Evolutionary conservation across 2,113 vertebrate species (phyloP).

Genomic region (Coregonus clupeaformis): DNA sequence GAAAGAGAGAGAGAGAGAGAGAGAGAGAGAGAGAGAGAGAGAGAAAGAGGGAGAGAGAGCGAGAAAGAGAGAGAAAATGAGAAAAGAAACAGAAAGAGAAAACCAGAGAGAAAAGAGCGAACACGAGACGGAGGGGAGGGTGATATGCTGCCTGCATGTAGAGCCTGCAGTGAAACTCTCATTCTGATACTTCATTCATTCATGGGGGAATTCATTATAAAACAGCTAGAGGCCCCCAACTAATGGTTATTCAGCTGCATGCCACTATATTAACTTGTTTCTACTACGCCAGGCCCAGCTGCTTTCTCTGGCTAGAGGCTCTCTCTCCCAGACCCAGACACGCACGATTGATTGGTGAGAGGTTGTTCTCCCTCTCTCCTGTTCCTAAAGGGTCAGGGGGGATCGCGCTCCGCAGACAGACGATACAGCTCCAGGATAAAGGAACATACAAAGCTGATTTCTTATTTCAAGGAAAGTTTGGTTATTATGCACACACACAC

Average conservation of each 20-base stretch:
- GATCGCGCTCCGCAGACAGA: neutral
- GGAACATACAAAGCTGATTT: neutral
- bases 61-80: neutral
- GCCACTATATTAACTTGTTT: constrained; percentile 77
- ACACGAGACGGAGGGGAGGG: constrained; percentile 22
- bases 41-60: too few relatives aligned
- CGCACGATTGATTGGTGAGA: constrained; percentile 70
- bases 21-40: neutral
- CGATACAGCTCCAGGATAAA: neutral
- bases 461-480: neutral
- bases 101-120: neutral
- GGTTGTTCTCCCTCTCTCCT: constrained; percentile 39
- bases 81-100: too few relatives aligned
- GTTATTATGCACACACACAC: neutral
- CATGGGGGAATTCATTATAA: constrained; percentile 84
- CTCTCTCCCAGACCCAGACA: constrained; percentile 63
- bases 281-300: constrained; percentile 71
- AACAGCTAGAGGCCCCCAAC: constrained; percentile 79
- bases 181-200: constrained; percentile 61
- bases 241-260: constrained; percentile 79
- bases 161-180: constrained; percentile 77
- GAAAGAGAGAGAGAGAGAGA: neutral
- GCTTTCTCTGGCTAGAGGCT: constrained; percentile 75
- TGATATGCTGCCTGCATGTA: constrained; percentile 73
- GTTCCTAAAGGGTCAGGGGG: neutral